phyloP scores from a whole-genome alignment of 37 sponge, comb jelly and placozoan genomes.

The Cliona cf. orientalis region DNA sequence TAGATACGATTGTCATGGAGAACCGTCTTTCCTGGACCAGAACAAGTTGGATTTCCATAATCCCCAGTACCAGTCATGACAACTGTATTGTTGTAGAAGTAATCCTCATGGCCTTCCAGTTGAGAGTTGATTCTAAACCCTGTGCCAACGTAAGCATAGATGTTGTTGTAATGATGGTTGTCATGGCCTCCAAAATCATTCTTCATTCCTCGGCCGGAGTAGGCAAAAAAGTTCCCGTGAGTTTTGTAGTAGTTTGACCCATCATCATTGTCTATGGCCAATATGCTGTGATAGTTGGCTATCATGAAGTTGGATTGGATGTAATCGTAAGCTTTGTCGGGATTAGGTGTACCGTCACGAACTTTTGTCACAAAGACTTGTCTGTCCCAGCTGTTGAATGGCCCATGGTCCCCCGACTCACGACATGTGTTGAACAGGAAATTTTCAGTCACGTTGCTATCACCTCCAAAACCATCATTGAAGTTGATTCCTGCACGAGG shows the following conservation, averaged over 20 bases:
- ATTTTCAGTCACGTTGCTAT: constrained; percentile 44
- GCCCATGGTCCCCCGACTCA: constrained; percentile 81
- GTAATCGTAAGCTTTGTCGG: constrained; percentile 29
- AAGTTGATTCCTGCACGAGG: constrained; percentile 86
- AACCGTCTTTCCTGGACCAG: constrained; percentile 54
- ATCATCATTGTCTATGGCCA: constrained; percentile 81
- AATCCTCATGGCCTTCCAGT: constrained; percentile 61
- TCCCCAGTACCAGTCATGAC: constrained; percentile 52
- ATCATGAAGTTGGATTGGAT: constrained; percentile 68
- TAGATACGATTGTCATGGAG: constrained; percentile 63
- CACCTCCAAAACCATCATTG: constrained; percentile 88
- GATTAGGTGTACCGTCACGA: constrained; percentile 35
- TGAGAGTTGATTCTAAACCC: constrained; percentile 54
- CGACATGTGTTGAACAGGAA: constrained; percentile 75
- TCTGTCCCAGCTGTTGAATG: constrained; percentile 81
- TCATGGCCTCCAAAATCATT: constrained; percentile 69
- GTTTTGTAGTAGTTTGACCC: constrained; percentile 71
- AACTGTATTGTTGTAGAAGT: constrained; percentile 66
- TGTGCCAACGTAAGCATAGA: constrained; percentile 46
- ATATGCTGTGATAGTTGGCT: constrained; percentile 54
- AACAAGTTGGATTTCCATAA: constrained; percentile 46
- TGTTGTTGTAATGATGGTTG: constrained; percentile 60
- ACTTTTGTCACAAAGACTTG: constrained; percentile 60
- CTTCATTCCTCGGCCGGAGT: constrained; percentile 63
- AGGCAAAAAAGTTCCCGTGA: constrained; percentile 68